Evolutionary conservation across 2,113 vertebrate genomes (phyloP), one percentile per base, ranked within the genome.

Genomic region (Cynopterus brachyotis): DNA sequence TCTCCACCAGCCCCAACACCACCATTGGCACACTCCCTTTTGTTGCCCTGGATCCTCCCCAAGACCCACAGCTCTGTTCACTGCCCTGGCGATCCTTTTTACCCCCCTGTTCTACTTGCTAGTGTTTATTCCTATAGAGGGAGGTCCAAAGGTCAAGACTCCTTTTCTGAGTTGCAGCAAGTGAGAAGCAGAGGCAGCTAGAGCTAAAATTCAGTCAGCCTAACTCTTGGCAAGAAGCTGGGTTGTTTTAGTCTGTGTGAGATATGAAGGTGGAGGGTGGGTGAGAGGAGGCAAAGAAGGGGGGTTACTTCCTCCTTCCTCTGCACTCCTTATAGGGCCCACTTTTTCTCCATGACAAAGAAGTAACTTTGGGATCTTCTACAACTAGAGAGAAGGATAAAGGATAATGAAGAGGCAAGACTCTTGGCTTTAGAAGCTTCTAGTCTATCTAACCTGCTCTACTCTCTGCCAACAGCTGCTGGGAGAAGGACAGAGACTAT

Each of bases 191-290:
- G 75, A 94, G 62, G 72, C 16, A 89, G 19, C 1, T 16, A 66
- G 73, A 81, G 80, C 70, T 76, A 59, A 76, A 70, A 97, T 72
- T 67, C 75, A 67, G 42, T 94, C 47, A 37, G 76, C 57, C 67
- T 75, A 47, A 86, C 32, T 75, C 66, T 95, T 96, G 96, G 93
- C 94, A 90, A 95, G 82, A 95, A 89, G 42, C 72, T 69, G 72
- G 55, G 70, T 95, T 89, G 92, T 95, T 97, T 96, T 97, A 94
- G 87, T 85, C 87, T 90, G 64, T 70, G 67, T 96, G 70, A 55
- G 57, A 87, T 87, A 89, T 80, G 60, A 83, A 96, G 66, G 91
- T 75, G 35, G 87, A 92, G 80, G 64, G 87, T 86, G 64, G 87
- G 64, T 87, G n/a, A 45, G 50, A 72, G 60, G 45, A 62, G 53